phyloP scores from a whole-genome alignment of 92 coral and sea anemone species.

The Porites cylindrica region DNA sequence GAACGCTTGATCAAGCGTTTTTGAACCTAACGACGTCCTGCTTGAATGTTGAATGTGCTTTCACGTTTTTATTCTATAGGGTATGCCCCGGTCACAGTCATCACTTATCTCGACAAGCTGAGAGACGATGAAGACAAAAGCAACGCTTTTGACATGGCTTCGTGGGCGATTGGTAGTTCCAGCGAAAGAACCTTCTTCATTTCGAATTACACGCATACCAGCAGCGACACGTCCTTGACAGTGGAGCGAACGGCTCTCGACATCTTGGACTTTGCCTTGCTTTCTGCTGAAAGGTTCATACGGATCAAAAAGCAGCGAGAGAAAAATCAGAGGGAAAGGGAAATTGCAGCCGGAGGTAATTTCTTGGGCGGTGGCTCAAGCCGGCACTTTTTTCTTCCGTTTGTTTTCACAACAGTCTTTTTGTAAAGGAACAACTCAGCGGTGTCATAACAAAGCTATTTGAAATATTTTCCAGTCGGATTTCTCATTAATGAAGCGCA shows the following conservation, averaged over 20 bases:
- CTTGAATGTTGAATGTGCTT: not conserved
- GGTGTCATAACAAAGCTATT: too few species aligned
- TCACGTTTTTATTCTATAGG: conserved; percentile 31
- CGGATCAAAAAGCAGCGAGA: conserved; percentile 73
- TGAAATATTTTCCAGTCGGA: too few species aligned
- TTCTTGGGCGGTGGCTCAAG: not conserved
- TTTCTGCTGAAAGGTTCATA: conserved; percentile 79
- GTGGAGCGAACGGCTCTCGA: conserved; percentile 73
- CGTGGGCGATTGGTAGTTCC: conserved; percentile 81
- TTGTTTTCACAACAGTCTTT: too few species aligned
- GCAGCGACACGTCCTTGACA: conserved; percentile 35
- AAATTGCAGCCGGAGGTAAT: not conserved
- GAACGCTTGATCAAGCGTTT: too few species aligned
- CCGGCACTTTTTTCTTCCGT: too few species aligned
- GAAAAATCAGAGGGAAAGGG: conserved; percentile 47
- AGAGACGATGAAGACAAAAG: conserved; percentile 60
- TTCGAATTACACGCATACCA: conserved; percentile 64
- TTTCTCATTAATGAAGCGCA: too few species aligned
- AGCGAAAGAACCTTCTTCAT: conserved; percentile 81
- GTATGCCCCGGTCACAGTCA: conserved; percentile 82
- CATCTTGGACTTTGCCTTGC: conserved; percentile 69
- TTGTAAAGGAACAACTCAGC: too few species aligned
- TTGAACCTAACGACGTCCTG: too few species aligned
- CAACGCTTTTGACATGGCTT: conserved; percentile 68
- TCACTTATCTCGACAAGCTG: conserved; percentile 79